phyloP scores from a whole-genome alignment of 2,797 vertebrate species.

The Euphonia xanthogaster region DNA sequence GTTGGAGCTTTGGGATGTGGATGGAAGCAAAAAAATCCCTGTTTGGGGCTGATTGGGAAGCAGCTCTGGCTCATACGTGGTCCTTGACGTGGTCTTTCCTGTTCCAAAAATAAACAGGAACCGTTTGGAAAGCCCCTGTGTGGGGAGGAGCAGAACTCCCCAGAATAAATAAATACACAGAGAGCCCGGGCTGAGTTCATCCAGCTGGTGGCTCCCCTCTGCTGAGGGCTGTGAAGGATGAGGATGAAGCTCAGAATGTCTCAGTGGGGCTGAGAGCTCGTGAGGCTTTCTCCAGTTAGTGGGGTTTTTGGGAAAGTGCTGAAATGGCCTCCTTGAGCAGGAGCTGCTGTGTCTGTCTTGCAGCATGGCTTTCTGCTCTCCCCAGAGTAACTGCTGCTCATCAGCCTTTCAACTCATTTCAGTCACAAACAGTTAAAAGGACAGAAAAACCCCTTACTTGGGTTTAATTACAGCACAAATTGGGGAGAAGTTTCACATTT shows the following conservation, averaged over 20 bases:
- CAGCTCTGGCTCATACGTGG: not conserved
- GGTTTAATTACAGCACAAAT: not conserved
- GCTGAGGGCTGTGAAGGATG: not conserved
- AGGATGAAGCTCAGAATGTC: not conserved
- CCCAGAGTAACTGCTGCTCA: not conserved
- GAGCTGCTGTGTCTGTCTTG: fast-evolving
- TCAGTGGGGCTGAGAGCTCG: not conserved
- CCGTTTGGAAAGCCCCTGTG: not conserved
- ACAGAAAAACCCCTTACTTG: not conserved
- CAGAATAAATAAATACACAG: not conserved
- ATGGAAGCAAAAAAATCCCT: not conserved
- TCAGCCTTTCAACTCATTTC: not conserved
- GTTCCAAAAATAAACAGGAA: constrained; percentile 49
- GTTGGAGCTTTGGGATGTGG: not conserved
- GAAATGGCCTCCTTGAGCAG: not conserved
- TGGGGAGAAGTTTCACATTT: not conserved
- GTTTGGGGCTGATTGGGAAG: not conserved
- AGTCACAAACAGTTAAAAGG: not conserved
- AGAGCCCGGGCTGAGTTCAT: not conserved
- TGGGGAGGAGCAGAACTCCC: not conserved
- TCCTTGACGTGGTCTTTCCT: constrained; percentile 30
- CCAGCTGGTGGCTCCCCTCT: not conserved
- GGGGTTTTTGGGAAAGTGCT: not conserved
- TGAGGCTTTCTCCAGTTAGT: not conserved
- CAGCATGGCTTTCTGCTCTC: not conserved